A percentile compares a stretch with the other conserved stretches of the same genome.
Evolutionary conservation across 2,888 invertebrate genomes (phyloP).

Genomic region (Drosophila testacea): DNA sequence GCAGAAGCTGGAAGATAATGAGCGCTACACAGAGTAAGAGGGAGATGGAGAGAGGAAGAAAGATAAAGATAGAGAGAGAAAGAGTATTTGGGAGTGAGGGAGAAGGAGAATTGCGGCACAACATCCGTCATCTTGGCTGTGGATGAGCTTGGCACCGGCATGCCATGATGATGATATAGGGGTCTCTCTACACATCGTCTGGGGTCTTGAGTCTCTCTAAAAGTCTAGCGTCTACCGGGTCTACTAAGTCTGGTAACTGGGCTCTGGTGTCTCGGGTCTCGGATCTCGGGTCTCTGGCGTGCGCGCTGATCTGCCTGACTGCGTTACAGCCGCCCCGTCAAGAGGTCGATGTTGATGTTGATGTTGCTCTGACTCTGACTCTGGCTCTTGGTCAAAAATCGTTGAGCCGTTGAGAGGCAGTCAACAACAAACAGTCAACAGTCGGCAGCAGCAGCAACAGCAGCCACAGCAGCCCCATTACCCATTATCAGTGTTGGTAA

Average conservation of each 20-base stretch:
- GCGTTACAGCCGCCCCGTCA: slow-evolving; percentile 63
- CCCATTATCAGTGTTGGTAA: slow-evolving; percentile 57
- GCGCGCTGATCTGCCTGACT: slow-evolving; percentile 80
- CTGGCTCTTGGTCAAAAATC: slow-evolving; percentile 79
- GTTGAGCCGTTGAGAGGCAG: slow-evolving; percentile 74
- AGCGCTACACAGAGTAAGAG: slow-evolving; percentile 27
- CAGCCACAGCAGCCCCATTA: slow-evolving; percentile 29
- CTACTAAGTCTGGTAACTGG: not conserved
- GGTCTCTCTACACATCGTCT: slow-evolving; percentile 16
- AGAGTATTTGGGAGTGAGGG: not conserved
- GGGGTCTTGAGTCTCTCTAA: slow-evolving; percentile 5
- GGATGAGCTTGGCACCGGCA: slow-evolving; percentile 60
- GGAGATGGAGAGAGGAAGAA: slow-evolving; percentile 14
- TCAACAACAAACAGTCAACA: slow-evolving; percentile 20
- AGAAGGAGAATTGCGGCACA: slow-evolving; percentile 46
- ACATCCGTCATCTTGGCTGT: slow-evolving; percentile 76
- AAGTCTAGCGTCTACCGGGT: slow-evolving; percentile 7
- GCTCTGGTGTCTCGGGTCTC: not conserved
- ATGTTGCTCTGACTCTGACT: slow-evolving; percentile 4
- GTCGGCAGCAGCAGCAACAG: slow-evolving; percentile 12
- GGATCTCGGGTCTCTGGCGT: slow-evolving; percentile 63
- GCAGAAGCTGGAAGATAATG: slow-evolving; percentile 31
- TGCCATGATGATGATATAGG: slow-evolving; percentile 28
- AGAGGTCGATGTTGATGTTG: slow-evolving; percentile 57
- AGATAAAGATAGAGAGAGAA: slow-evolving; percentile 17